phyloP scores from a whole-genome alignment of 1,140 invertebrate species.

The Triops longicaudatus region DNA sequence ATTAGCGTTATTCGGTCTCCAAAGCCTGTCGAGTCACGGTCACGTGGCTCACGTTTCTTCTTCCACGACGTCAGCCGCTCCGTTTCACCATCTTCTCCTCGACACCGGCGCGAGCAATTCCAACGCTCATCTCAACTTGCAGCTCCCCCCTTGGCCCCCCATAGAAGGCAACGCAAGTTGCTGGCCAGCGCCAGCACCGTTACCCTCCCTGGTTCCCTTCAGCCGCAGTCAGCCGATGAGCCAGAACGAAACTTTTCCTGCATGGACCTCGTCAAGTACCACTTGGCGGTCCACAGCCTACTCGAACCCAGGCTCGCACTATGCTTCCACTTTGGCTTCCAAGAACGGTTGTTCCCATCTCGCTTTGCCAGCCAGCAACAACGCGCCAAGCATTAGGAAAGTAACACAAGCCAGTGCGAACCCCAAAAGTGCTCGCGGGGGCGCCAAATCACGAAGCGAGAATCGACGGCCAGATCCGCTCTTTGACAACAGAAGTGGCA shows the following conservation, averaged over 20 bases:
- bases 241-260: not conserved
- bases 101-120: not conserved
- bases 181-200: not conserved
- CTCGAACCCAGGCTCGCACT: not conserved
- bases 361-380: not conserved
- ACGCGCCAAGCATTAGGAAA: not conserved
- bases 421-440: not conserved
- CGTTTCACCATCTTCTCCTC: not conserved
- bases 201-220: not conserved
- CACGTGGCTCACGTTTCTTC: conserved; percentile 10
- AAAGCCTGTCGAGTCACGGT: not conserved
- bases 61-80: not conserved
- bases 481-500: not conserved
- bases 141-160: not conserved
- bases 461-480: not conserved
- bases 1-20: not conserved
- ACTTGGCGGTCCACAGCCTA: not conserved
- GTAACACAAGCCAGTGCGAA: not conserved
- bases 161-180: not conserved
- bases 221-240: not conserved
- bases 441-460: not conserved
- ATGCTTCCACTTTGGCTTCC: not conserved
- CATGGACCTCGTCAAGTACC: conserved; percentile 6
- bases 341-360: not conserved
- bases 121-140: not conserved